These are phyloP conservation scores for Xestia rhomboidea DNA, from an alignment of 2,888 invertebrate genomes.

Conservation along the genomic window DNA sequence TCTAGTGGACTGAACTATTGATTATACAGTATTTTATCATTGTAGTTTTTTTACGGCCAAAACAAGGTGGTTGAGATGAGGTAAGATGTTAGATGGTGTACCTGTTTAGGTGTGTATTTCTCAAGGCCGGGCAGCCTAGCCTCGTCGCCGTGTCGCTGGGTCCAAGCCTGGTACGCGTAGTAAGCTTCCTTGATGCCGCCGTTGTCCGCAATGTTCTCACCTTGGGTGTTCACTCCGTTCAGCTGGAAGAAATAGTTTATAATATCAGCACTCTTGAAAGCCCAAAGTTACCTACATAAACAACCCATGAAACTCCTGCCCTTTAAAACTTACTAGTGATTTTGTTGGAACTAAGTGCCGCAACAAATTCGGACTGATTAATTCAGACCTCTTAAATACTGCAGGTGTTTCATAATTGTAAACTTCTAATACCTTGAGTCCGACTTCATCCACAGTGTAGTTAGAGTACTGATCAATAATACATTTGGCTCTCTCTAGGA, in stretches of 20 bases:
- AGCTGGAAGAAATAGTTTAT: constrained; percentile 89
- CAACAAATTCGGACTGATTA: neutral
- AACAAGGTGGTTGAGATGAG: neutral
- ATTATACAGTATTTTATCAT: constrained; percentile 13
- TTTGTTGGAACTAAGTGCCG: too few relatives aligned
- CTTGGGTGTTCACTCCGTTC: constrained; percentile 97
- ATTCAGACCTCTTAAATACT: neutral
- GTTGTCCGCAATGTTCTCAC: constrained; percentile 98
- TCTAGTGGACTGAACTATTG: constrained; percentile 1
- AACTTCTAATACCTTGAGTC: constrained; percentile 91
- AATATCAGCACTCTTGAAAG: neutral
- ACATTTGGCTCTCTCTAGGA: constrained; percentile 96
- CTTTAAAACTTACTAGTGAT: neutral
- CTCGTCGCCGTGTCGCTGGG: constrained; percentile 92
- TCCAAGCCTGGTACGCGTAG: constrained; percentile 95
- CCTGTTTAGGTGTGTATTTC: constrained; percentile 92
- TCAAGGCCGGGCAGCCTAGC: constrained; percentile 93
- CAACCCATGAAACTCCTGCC: neutral
- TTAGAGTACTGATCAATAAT: constrained; percentile 98
- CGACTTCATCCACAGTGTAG: constrained; percentile 95
- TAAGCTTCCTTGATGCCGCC: constrained; percentile 98
- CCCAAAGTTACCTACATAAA: neutral
- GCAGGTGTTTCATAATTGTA: neutral
- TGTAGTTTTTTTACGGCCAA: constrained; percentile 1
- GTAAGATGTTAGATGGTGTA: constrained; percentile 57